Conservation (phyloP, 2,113 vertebrate genomes). For the Paradisaea rubra region DNA sequence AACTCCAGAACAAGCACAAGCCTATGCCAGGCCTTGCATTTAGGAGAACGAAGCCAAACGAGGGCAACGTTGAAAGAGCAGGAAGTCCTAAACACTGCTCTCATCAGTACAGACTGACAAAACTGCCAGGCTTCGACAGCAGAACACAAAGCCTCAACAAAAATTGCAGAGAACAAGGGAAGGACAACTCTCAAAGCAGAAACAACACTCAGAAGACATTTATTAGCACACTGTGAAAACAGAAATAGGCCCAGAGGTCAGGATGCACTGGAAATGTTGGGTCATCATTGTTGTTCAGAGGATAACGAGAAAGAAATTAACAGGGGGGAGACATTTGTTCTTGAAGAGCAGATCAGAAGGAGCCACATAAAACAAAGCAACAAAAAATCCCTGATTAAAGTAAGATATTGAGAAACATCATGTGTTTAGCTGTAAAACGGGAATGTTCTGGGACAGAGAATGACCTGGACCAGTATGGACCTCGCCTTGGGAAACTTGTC, state of each 20-base stretch:
- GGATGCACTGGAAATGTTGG: background rate
- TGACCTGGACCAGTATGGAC: background rate
- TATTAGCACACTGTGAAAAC: background rate
- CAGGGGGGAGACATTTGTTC: background rate
- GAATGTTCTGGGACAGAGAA: background rate
- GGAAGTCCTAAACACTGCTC: background rate
- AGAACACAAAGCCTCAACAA: background rate
- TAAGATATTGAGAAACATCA: background rate
- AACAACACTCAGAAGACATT: background rate
- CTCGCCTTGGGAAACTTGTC: background rate
- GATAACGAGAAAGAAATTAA: background rate
- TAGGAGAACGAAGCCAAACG: fast-evolving
- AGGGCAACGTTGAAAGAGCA: background rate
- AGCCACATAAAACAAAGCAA: background rate
- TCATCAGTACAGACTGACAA: background rate
- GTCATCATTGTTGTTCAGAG: background rate
- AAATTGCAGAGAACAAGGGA: background rate
- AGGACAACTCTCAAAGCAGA: background rate
- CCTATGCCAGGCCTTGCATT: background rate
- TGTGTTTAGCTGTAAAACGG: background rate
- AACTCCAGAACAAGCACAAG: background rate
- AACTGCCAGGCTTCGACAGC: background rate
- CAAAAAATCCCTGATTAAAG: background rate
- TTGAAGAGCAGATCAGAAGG: background rate
- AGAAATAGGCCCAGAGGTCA: background rate